Percentiles rank a stretch among this genome's conserved stretches.
Evolutionary conservation across 2,113 vertebrate species (phyloP).

Genomic region (Saguinus imperator): DNA sequence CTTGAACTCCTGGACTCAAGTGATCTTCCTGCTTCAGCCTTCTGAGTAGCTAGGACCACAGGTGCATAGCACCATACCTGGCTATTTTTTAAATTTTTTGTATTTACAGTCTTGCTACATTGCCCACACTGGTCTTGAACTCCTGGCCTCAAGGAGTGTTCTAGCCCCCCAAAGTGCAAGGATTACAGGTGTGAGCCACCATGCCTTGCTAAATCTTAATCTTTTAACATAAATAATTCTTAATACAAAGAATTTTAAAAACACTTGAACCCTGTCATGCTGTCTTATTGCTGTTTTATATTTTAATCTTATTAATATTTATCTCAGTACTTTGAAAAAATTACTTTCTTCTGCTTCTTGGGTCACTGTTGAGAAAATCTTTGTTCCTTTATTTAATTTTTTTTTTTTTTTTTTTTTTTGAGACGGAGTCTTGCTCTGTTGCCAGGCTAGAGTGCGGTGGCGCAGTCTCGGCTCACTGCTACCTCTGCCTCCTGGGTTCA

Average conservation of each 20-base stretch:
- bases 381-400: not conserved
- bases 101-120: not conserved
- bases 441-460: too few relatives aligned
- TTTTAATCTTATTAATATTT: conserved; percentile 37
- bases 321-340: not conserved
- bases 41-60: not conserved
- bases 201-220: not conserved
- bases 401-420: too few relatives aligned
- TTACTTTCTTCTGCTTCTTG: conserved; percentile 23
- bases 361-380: not conserved
- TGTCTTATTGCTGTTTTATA: not conserved
- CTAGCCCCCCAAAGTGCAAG: not conserved
- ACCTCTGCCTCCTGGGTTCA: too few relatives aligned
- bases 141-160: not conserved
- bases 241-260: not conserved
- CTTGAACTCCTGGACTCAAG: not conserved
- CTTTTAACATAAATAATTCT: not conserved
- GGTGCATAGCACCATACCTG: not conserved
- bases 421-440: too few relatives aligned
- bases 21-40: not conserved
- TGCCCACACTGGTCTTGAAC: not conserved
- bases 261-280: not conserved
- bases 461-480: too few relatives aligned
- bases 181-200: not conserved
- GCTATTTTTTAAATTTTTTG: not conserved